Evolutionary conservation across 2,888 invertebrate genomes (phyloP).

Genomic region (Drosophila mayaguana): DNA sequence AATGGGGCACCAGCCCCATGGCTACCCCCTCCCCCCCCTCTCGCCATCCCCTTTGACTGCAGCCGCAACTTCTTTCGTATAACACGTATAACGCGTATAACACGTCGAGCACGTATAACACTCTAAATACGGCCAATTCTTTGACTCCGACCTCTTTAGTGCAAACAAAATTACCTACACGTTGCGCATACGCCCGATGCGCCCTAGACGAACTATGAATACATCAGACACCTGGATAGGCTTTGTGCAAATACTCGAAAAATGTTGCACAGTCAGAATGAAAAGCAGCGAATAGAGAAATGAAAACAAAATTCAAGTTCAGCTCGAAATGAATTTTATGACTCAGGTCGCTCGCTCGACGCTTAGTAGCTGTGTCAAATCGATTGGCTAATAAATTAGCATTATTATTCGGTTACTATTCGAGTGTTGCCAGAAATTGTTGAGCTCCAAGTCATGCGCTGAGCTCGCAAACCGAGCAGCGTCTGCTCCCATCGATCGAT

Average conservation of each 20-base stretch:
- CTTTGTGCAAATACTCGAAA: neutral
- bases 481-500: neutral
- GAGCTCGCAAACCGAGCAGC: conserved; percentile 59
- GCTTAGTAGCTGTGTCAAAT: conserved; percentile 75
- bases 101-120: neutral
- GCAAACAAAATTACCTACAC: conserved; percentile 27
- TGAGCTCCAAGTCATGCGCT: conserved; percentile 49
- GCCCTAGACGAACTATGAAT: neutral
- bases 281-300: neutral
- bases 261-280: neutral
- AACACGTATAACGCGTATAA: neutral
- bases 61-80: neutral
- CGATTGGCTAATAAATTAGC: conserved; percentile 77
- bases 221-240: neutral
- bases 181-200: conserved; percentile 46
- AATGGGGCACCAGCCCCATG: conserved; percentile 54
- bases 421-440: conserved; percentile 39
- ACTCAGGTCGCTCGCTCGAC: conserved; percentile 45
- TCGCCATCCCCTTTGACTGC: neutral
- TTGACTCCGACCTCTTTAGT: neutral
- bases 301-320: conserved; percentile 13
- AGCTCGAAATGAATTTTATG: conserved; percentile 53
- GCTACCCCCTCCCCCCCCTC: neutral
- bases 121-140: neutral
- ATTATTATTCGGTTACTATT: conserved; percentile 72